Evolutionary conservation across 2,797 vertebrate species (phyloP), one percentile per base, ranked within the genome.

Genomic region (Anas flavirostris): DNA sequence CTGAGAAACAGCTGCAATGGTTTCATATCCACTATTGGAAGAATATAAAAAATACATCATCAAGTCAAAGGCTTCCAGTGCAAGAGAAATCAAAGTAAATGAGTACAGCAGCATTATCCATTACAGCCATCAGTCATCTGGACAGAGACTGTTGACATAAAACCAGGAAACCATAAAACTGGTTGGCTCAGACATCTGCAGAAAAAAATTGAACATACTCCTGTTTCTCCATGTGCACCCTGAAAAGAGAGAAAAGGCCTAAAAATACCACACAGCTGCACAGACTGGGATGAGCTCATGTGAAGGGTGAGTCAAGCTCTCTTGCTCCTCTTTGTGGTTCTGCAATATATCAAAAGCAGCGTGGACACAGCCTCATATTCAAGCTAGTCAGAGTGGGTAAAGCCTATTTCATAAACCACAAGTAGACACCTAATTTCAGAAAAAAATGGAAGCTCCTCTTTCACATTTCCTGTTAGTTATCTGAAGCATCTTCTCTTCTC

Each of bases 11-110:
- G 46, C 29, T 39, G 77, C n/a, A 52, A 29, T 31, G 18, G 56
- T 53, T 94, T 95, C 44, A 86, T 56, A 86, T 17, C n/a, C 52
- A 37, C 52, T 79, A 16, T 52, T 18, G 80, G 91, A 90, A 93
- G 35, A 76, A 79, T 11, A 90, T 22, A 82, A 31, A 52, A 88
- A 94, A 86, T 73, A 56, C 2, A 86, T 59, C 75, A 91, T 55
- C 39, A 85, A 33, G 56, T 63, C 48, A 60, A 85, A 91, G 68
- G 46, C 35, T 59, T 70, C 58, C 48, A 80, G 46, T 2, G 2
- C 46, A 76, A 69, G 52, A 79, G 43, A 86, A 86, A 77, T 9
- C 37, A 16, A 86, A 80, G 55, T 15, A 56, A 76, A 56, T 46
- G 48, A 35, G 35, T 29, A 66, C 50, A 64, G 53, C 35, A 68